These are phyloP conservation scores for Malurus elegans DNA, from an alignment of 2,113 vertebrate species.

Conservation along the genomic window DNA sequence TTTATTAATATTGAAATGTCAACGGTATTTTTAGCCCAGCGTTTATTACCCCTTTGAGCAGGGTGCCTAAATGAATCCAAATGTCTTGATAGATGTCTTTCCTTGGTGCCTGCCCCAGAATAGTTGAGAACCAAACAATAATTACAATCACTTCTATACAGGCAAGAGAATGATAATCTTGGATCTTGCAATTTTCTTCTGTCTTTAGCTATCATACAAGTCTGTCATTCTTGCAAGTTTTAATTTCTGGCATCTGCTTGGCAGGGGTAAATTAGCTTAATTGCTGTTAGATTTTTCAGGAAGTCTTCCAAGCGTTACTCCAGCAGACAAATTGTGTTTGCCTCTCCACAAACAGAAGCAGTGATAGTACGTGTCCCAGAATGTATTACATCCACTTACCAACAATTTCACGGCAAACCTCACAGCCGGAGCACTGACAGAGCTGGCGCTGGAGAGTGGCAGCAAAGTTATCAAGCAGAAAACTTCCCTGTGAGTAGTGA, in stretches of 20 bases:
- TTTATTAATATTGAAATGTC: constrained; percentile 53
- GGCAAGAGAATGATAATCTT: constrained; percentile 47
- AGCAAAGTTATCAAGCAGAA: neutral
- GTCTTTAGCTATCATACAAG: constrained; percentile 33
- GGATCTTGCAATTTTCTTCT: constrained; percentile 55
- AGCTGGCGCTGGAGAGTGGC: rapidly evolving
- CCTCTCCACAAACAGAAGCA: neutral
- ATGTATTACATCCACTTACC: neutral
- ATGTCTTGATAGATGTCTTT: constrained; percentile 32
- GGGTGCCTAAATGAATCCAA: constrained; percentile 43
- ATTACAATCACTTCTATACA: constrained; percentile 61
- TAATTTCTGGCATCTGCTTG: constrained; percentile 62
- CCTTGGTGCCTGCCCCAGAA: constrained; percentile 33
- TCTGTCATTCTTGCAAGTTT: constrained; percentile 58
- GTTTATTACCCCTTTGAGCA: constrained; percentile 28
- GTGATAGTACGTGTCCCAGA: neutral
- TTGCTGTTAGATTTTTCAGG: constrained; percentile 53
- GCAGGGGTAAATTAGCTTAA: constrained; percentile 51
- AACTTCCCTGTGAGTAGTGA: neutral
- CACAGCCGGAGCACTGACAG: neutral
- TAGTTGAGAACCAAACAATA: constrained; percentile 53
- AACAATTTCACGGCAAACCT: neutral
- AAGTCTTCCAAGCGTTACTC: constrained; percentile 31
- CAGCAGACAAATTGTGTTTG: constrained; percentile 15
- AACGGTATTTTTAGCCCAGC: constrained; percentile 41